A percentile compares a stretch with the other conserved stretches of the same genome.
phyloP scores from a whole-genome alignment of 2,888 invertebrate species.

The Eurois occulta region DNA sequence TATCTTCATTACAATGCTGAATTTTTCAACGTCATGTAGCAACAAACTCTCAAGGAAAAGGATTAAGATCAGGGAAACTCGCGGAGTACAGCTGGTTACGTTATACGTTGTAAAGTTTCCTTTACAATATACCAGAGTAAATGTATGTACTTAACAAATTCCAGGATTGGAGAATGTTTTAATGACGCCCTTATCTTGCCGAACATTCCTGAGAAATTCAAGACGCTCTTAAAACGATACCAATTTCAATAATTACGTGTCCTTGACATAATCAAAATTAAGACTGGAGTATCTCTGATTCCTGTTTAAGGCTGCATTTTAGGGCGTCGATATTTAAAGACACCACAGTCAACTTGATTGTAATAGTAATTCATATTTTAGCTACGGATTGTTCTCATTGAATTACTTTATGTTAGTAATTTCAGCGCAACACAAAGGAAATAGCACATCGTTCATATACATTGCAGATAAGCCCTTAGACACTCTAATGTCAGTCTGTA shows the following conservation, averaged over 20 bases:
- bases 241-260: constrained; percentile 67
- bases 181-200: constrained; percentile 68
- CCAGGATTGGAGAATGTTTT: constrained; percentile 65
- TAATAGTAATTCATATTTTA: constrained; percentile 3
- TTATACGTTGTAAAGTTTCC: constrained; percentile 58
- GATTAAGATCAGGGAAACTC: constrained; percentile 46
- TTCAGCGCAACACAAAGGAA: not conserved
- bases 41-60: constrained; percentile 29
- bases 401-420: too few species aligned
- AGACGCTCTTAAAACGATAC: constrained; percentile 68
- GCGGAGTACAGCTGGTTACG: constrained; percentile 43
- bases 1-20: constrained; percentile 1
- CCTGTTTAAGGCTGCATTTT: constrained; percentile 16
- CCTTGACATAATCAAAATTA: constrained; percentile 63
- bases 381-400: not conserved
- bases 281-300: constrained; percentile 49
- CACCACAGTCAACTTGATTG: not conserved
- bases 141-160: constrained; percentile 65
- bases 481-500: not conserved
- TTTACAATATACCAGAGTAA: constrained; percentile 48
- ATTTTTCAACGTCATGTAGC: constrained; percentile 32
- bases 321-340: constrained; percentile 15
- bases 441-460: not conserved
- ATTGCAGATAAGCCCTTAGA: not conserved
- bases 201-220: constrained; percentile 63